Conservation (phyloP, 2,888 invertebrate genomes). For the Gymnocheta viridis region DNA sequence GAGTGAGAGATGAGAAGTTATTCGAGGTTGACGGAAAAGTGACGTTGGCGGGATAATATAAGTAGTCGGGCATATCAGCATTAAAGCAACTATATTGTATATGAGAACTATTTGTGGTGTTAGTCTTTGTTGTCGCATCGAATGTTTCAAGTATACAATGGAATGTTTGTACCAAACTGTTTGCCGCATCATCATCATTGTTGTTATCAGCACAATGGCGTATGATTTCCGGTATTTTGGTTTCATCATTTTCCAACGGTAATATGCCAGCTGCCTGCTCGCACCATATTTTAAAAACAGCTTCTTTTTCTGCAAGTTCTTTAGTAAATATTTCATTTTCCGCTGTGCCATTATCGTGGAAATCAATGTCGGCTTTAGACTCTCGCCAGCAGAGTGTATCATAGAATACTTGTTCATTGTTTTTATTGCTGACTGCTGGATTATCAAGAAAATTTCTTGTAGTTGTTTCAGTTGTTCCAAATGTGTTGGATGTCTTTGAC, state of each 20-base stretch:
- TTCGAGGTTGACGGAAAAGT: not conserved
- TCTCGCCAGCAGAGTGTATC: slow-evolving; percentile 58
- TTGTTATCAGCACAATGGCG: slow-evolving; percentile 11
- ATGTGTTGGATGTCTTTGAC: slow-evolving; percentile 73
- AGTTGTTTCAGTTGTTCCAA: slow-evolving; percentile 30
- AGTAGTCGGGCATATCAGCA: slow-evolving; percentile 26
- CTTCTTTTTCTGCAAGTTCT: not conserved
- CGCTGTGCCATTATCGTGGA: slow-evolving; percentile 6
- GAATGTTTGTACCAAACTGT: slow-evolving; percentile 75
- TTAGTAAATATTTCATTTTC: not conserved
- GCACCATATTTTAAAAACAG: slow-evolving; percentile 53
- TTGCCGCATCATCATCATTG: not conserved
- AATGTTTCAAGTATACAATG: slow-evolving; percentile 78
- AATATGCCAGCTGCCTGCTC: slow-evolving; percentile 31
- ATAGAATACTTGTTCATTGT: slow-evolving; percentile 30
- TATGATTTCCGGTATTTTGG: slow-evolving; percentile 18
- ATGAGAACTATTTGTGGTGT: not conserved
- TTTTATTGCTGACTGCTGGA: slow-evolving; percentile 10
- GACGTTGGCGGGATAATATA: slow-evolving; percentile 14
- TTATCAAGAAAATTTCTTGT: not conserved
- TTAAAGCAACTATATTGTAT: slow-evolving; percentile 45
- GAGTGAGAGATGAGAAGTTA: not conserved
- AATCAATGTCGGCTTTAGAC: slow-evolving; percentile 6
- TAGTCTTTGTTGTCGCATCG: slow-evolving; percentile 63
- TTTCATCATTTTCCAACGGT: slow-evolving; percentile 33